Conservation (phyloP, 2,888 invertebrate genomes). For the Pheosia gnoma region DNA sequence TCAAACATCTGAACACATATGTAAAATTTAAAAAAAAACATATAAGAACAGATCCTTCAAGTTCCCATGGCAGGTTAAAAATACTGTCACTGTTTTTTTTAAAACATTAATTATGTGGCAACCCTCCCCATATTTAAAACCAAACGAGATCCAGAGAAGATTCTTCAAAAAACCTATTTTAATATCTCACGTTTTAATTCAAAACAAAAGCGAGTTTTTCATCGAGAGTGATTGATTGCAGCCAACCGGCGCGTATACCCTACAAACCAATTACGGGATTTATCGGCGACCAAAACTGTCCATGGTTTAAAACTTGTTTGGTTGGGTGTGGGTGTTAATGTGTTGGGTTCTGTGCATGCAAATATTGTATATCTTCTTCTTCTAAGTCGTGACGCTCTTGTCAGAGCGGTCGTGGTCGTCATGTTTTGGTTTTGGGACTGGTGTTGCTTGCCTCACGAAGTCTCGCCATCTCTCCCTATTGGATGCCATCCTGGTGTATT, state of each 20-base stretch:
- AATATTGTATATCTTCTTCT: no score
- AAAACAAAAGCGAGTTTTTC: constrained; percentile 42
- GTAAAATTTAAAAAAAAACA: no score
- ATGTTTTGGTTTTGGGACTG: no score
- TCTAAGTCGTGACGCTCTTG: constrained; percentile 27
- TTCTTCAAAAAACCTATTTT: constrained; percentile 21
- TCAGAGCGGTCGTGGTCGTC: no score
- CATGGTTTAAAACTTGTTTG: constrained; percentile 30
- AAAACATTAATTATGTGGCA: neutral
- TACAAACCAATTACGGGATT: constrained; percentile 47
- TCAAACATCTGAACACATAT: no score
- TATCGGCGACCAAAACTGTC: constrained; percentile 36
- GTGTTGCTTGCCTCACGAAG: no score
- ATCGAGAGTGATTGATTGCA: constrained; percentile 42
- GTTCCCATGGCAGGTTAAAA: no score
- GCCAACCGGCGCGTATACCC: constrained; percentile 32
- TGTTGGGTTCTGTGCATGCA: constrained; percentile 28
- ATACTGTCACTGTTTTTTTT: neutral
- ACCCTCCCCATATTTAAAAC: neutral
- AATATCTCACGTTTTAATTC: constrained; percentile 39
- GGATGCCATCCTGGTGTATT: no score
- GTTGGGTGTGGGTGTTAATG: constrained; percentile 28
- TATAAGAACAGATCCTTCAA: no score
- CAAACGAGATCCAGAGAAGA: neutral
- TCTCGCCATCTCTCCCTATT: no score